Conservation (phyloP, 2,797 vertebrate genomes). For the Peromyscus attwateri region DNA sequence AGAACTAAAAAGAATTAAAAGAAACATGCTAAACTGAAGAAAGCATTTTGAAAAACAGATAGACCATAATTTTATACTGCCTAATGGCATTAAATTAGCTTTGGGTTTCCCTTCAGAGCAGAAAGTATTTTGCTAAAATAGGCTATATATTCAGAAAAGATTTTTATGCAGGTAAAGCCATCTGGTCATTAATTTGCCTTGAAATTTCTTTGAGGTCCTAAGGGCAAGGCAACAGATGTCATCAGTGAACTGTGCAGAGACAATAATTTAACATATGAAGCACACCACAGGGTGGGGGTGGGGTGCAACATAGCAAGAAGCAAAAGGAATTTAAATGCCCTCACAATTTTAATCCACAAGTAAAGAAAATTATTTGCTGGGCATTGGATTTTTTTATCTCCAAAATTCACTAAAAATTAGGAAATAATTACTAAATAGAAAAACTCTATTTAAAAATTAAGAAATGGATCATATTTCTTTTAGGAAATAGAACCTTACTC, state of each 20-base stretch:
- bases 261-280: constrained; percentile 40
- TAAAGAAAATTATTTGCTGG: neutral
- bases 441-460: neutral
- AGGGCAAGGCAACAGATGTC: constrained; percentile 74
- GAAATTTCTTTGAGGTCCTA: constrained; percentile 60
- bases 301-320: neutral
- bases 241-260: constrained; percentile 57
- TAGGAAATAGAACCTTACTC: neutral
- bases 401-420: constrained; percentile 12
- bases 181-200: constrained; percentile 73
- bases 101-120: constrained; percentile 59
- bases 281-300: neutral
- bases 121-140: constrained; percentile 52
- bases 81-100: constrained; percentile 49
- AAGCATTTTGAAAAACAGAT: constrained; percentile 55
- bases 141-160: constrained; percentile 27
- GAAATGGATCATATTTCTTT: neutral
- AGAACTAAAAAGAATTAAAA: neutral
- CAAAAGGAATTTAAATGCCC: neutral
- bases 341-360: constrained; percentile 12
- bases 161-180: constrained; percentile 71
- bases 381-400: constrained; percentile 15
- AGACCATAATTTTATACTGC: constrained; percentile 23
- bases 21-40: neutral
- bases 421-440: neutral